A percentile compares a stretch with the other conserved stretches of the same genome.
Evolutionary conservation across 2,113 vertebrate genomes (phyloP).

Genomic region (Myrmophylax atrothorax): DNA sequence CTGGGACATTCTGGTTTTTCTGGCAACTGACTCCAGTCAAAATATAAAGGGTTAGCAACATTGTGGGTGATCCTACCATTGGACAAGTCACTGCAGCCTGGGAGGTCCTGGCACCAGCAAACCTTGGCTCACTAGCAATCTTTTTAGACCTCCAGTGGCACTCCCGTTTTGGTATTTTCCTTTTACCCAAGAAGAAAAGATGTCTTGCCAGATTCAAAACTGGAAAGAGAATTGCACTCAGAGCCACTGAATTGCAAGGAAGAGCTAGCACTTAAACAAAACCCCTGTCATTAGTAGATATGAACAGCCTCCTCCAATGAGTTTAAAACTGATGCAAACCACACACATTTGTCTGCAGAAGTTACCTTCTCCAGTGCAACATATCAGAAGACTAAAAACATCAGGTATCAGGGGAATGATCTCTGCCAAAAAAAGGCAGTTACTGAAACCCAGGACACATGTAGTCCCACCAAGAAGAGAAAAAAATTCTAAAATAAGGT

Average conservation of each 20-base stretch:
- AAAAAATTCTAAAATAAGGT: not conserved
- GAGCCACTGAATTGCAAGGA: not conserved
- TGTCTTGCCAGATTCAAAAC: not conserved
- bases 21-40: not conserved
- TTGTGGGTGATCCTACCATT: not conserved
- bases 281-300: not conserved
- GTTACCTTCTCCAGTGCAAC: not conserved
- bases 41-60: not conserved
- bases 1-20: not conserved
- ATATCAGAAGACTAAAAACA: not conserved
- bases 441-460: not conserved
- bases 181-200: not conserved
- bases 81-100: not conserved
- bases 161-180: not conserved
- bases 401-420: not conserved
- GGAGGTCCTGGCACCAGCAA: not conserved
- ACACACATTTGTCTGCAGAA: not conserved
- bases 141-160: not conserved
- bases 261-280: not conserved
- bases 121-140: not conserved
- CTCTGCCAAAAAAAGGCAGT: not conserved
- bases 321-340: not conserved
- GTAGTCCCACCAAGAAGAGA: not conserved
- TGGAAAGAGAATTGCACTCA: not conserved
- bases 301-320: fast-evolving